Evolutionary conservation across 1,140 invertebrate species (phyloP).

Genomic region (Diabrotica undecimpunctata): DNA sequence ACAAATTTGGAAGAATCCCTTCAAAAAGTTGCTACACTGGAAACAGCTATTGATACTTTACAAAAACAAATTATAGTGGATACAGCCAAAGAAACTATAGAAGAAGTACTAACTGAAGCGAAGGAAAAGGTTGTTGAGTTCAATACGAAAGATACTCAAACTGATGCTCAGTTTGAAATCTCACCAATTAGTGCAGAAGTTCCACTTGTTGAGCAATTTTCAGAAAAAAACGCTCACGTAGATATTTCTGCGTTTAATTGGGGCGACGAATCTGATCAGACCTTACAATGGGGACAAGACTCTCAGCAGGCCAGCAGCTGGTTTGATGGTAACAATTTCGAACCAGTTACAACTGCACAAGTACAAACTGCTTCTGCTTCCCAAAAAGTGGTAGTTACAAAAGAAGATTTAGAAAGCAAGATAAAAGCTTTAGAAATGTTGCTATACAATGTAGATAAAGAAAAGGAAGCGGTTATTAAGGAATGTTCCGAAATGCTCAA

Average conservation of each 20-base stretch:
- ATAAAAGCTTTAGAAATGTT: conserved; percentile 47
- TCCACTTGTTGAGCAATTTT: too few species aligned
- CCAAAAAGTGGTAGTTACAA: conserved; percentile 20
- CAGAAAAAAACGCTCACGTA: too few species aligned
- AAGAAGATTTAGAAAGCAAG: conserved; percentile 38
- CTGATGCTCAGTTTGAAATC: conserved; percentile 8
- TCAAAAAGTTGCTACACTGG: conserved; percentile 4
- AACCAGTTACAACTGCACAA: too few species aligned
- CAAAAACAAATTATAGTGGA: conserved; percentile 11
- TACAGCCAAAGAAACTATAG: conserved; percentile 24
- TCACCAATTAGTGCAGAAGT: background rate
- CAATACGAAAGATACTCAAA: conserved; percentile 15
- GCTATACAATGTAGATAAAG: conserved; percentile 42
- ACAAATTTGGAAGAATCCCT: conserved; percentile 7
- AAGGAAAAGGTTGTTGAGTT: conserved; percentile 6
- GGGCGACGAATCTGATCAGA: too few species aligned
- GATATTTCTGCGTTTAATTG: too few species aligned
- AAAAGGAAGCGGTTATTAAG: conserved; percentile 36
- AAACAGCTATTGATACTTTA: conserved; percentile 13
- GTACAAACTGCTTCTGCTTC: too few species aligned
- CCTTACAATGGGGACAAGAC: too few species aligned
- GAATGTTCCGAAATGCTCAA: conserved; percentile 42
- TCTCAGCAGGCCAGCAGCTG: too few species aligned
- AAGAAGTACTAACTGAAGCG: conserved; percentile 23
- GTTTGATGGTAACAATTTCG: too few species aligned